phyloP scores from a whole-genome alignment of 2,113 vertebrate species.

The Grus americana region DNA sequence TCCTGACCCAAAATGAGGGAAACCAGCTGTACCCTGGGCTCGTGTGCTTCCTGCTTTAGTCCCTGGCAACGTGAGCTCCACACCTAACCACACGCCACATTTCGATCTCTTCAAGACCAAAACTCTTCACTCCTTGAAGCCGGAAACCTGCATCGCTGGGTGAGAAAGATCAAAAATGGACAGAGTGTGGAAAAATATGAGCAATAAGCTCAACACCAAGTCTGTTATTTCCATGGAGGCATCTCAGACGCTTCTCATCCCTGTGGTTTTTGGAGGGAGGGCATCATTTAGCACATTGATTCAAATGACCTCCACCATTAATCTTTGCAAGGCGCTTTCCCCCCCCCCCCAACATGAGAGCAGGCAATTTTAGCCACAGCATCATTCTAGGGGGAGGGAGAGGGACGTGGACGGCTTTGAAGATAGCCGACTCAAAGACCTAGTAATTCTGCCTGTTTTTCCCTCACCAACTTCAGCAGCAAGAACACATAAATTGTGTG shows the following conservation, averaged over 20 bases:
- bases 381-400: neutral
- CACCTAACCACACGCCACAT: neutral
- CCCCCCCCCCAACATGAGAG: neutral
- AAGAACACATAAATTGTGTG: conserved; percentile 72
- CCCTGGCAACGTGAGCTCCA: neutral
- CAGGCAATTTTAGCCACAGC: conserved; percentile 19
- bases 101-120: neutral
- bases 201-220: conserved; percentile 13
- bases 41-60: neutral
- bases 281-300: conserved; percentile 25
- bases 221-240: conserved; percentile 17
- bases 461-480: conserved; percentile 55
- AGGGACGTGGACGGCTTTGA: conserved; percentile 46
- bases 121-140: neutral
- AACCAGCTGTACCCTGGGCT: neutral
- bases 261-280: neutral
- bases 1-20: neutral
- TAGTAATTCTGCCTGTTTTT: conserved; percentile 56
- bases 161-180: conserved; percentile 37
- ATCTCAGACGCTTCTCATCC: conserved; percentile 15
- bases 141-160: neutral
- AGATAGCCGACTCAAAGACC: conserved; percentile 47
- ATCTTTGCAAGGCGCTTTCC: neutral
- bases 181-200: neutral
- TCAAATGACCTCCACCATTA: conserved; percentile 60